Conservation (phyloP, 1,140 invertebrate species). For the Eupristina koningsbergeri region DNA sequence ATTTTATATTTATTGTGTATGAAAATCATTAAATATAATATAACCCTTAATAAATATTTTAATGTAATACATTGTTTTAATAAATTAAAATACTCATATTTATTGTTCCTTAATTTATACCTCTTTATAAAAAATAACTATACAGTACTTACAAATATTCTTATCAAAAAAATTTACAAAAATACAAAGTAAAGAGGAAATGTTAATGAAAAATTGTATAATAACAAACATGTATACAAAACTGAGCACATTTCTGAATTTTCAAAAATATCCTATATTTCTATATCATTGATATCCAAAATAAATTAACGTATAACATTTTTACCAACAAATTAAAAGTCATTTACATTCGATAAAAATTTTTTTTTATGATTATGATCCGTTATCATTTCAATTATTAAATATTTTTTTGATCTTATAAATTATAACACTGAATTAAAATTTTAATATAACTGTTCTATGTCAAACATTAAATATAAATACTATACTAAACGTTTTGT, state of each 20-base stretch:
- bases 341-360: no score
- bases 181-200: neutral
- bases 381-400: no score
- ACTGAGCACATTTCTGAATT: no score
- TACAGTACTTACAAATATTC: slow-evolving; percentile 36
- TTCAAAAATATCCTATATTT: no score
- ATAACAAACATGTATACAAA: neutral
- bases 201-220: neutral
- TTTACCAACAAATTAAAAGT: no score
- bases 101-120: neutral
- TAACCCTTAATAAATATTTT: slow-evolving; percentile 43
- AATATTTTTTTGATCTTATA: no score
- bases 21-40: slow-evolving; percentile 33
- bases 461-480: no score
- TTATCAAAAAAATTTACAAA: slow-evolving; percentile 17
- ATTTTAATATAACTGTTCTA: no score
- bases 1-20: slow-evolving; percentile 51
- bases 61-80: slow-evolving; percentile 47
- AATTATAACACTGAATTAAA: no score
- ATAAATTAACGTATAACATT: no score
- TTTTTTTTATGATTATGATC: no score
- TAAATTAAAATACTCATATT: slow-evolving; percentile 38
- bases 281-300: no score
- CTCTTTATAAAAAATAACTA: slow-evolving; percentile 38
- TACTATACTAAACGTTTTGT: neutral